Conservation (phyloP, 2,797 vertebrate species). For the Anomalospiza imberbis region DNA sequence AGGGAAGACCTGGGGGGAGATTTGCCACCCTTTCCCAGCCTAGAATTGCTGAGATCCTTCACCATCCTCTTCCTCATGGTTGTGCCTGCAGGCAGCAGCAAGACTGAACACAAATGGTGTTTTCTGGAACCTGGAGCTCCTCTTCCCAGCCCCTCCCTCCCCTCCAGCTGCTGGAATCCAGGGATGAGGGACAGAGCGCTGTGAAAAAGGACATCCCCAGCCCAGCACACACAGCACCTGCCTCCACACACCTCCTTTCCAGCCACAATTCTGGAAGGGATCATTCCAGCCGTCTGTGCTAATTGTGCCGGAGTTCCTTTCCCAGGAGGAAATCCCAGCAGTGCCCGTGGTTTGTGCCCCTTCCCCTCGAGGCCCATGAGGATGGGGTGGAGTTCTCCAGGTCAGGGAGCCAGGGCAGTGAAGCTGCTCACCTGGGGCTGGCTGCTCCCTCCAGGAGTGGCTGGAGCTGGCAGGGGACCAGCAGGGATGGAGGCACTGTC, state of each 20-base stretch:
- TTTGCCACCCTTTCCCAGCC: not conserved
- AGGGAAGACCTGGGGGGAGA: not conserved
- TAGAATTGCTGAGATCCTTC: not conserved
- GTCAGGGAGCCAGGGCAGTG: not conserved
- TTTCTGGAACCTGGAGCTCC: not conserved
- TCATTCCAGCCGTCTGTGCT: not conserved
- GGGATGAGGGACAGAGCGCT: not conserved
- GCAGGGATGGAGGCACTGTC: not conserved
- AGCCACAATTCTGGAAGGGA: not conserved
- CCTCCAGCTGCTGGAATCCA: not conserved
- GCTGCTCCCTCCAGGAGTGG: not conserved
- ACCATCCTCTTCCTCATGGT: not conserved
- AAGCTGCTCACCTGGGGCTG: not conserved
- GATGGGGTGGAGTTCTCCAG: not conserved
- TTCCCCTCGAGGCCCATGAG: accelerated
- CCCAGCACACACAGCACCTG: not conserved
- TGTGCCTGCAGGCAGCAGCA: not conserved
- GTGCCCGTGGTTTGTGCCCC: not conserved
- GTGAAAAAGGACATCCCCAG: not conserved
- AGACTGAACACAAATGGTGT: not conserved
- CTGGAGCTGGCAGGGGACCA: not conserved
- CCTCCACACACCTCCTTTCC: not conserved
- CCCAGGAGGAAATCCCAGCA: not conserved
- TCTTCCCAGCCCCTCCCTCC: not conserved
- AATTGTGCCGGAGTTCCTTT: not conserved